Evolutionary conservation across 2,888 invertebrate genomes (phyloP).

Genomic region (Aporophyla nigra): DNA sequence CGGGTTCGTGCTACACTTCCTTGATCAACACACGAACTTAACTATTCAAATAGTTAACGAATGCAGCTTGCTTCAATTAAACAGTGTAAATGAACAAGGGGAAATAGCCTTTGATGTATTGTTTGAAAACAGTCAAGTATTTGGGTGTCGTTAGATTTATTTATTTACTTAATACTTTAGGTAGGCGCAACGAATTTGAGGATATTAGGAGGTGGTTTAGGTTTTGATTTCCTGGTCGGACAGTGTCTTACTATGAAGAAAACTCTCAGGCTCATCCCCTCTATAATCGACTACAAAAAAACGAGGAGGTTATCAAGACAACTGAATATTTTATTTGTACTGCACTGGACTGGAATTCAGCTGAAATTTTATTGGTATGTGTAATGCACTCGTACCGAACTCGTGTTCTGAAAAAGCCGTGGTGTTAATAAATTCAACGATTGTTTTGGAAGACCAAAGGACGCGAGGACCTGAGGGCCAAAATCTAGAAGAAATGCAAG

Average conservation of each 20-base stretch:
- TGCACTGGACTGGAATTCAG: neutral
- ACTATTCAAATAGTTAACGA: slow-evolving; percentile 35
- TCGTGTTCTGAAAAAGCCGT: neutral
- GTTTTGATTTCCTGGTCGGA: neutral
- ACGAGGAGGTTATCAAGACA: neutral
- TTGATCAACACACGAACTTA: slow-evolving; percentile 45
- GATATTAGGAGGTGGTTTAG: neutral
- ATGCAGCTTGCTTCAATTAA: slow-evolving; percentile 23
- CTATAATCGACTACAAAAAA: neutral
- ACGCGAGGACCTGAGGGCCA: neutral
- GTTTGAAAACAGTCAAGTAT: neutral
- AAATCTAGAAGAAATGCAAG: neutral
- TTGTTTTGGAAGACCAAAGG: neutral
- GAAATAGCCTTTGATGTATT: neutral
- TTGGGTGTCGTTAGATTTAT: neutral
- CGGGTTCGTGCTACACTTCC: slow-evolving; percentile 51
- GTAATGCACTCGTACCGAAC: neutral
- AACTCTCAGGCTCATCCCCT: neutral
- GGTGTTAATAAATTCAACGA: neutral
- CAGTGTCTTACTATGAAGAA: neutral
- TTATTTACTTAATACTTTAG: too few relatives aligned
- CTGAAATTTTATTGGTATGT: neutral
- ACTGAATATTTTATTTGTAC: neutral
- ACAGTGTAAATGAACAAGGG: neutral
- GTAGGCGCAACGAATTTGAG: too few relatives aligned